These are phyloP conservation scores for Pecten maximus DNA, from an alignment of 2,888 invertebrate genomes.

Conservation along the genomic window DNA sequence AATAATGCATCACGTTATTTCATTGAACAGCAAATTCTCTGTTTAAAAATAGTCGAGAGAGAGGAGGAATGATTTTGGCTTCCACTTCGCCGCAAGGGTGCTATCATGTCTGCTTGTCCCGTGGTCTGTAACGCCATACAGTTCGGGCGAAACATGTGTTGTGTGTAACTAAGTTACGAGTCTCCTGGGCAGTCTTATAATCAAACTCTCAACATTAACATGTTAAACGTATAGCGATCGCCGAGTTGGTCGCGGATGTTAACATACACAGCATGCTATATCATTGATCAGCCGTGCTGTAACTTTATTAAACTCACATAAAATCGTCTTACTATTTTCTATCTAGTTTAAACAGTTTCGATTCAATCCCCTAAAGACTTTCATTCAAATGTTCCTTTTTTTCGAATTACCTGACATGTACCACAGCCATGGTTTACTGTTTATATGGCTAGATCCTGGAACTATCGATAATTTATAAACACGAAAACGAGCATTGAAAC, in stretches of 20 bases:
- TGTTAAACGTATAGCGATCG: neutral
- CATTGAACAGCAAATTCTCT: neutral
- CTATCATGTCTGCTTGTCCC: neutral
- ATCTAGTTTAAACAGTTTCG: conserved; percentile 23
- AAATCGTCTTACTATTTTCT: neutral
- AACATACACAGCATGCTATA: neutral
- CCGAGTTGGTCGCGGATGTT: neutral
- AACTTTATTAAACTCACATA: conserved; percentile 20
- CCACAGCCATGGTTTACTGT: neutral
- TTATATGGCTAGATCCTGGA: neutral
- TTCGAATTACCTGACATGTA: neutral
- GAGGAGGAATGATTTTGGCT: neutral
- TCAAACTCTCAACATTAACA: neutral
- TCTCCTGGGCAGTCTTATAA: conserved; percentile 2
- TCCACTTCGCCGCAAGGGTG: neutral
- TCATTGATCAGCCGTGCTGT: neutral
- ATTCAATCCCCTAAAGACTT: conserved; percentile 4
- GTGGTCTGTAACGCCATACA: neutral
- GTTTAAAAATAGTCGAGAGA: neutral
- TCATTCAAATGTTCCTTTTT: neutral
- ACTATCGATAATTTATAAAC: neutral
- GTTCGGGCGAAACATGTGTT: neutral
- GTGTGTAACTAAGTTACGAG: neutral
- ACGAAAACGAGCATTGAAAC: neutral
- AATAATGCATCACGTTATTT: neutral